Evolutionary conservation across 2,797 vertebrate genomes (phyloP).

Genomic region (Champsocephalus esox): DNA sequence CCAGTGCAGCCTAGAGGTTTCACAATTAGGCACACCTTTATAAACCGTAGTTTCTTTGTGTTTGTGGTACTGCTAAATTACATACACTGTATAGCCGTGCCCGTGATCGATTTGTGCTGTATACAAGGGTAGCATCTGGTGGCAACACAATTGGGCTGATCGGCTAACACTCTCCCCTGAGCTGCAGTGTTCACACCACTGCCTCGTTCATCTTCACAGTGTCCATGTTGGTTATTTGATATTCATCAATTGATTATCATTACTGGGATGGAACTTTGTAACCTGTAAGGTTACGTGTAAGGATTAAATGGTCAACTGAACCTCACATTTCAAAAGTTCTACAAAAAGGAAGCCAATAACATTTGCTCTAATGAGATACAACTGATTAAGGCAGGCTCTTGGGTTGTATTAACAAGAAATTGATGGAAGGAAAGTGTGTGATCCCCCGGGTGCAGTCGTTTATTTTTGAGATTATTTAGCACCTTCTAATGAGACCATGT

Average conservation of each 20-base stretch:
- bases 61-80: slow-evolving; percentile 42
- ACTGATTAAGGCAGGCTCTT: slow-evolving; percentile 66
- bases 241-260: slow-evolving; percentile 76
- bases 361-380: slow-evolving; percentile 69
- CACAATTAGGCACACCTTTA: slow-evolving; percentile 8
- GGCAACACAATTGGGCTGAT: slow-evolving; percentile 20
- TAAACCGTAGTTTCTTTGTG: slow-evolving; percentile 19
- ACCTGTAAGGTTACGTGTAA: slow-evolving; percentile 26
- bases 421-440: slow-evolving; percentile 45
- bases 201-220: slow-evolving; percentile 53
- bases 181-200: slow-evolving; percentile 12
- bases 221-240: slow-evolving; percentile 65
- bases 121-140: slow-evolving; percentile 18
- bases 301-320: slow-evolving; percentile 66
- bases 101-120: slow-evolving; percentile 38
- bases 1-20: slow-evolving; percentile 23
- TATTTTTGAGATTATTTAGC: slow-evolving; percentile 53
- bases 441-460: slow-evolving; percentile 37
- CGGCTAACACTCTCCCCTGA: slow-evolving; percentile 25
- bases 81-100: slow-evolving; percentile 6
- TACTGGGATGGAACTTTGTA: slow-evolving; percentile 53
- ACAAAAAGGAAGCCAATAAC: slow-evolving; percentile 68
- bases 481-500: slow-evolving; percentile 46
- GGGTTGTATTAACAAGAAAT: slow-evolving; percentile 57
- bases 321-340: slow-evolving; percentile 75